These are phyloP conservation scores for Dendrocincla tyrannina DNA, from an alignment of 2,797 vertebrate genomes.

Conservation along the genomic window DNA sequence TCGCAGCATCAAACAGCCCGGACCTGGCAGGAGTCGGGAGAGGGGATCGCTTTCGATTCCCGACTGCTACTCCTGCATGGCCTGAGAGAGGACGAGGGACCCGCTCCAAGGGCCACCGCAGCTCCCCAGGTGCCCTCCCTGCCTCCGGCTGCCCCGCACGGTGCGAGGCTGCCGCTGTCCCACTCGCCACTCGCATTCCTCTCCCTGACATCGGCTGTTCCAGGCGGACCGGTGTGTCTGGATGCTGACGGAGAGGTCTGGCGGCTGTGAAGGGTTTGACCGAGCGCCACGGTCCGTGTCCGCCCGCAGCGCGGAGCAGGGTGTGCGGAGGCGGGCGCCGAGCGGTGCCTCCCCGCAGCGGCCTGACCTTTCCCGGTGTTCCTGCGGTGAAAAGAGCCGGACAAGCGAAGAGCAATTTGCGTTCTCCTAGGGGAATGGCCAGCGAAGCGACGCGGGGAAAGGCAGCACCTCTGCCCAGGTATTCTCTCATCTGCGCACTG, in stretches of 20 bases:
- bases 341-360: neutral
- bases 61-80: neutral
- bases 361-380: neutral
- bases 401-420: neutral
- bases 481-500: neutral
- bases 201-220: accelerated
- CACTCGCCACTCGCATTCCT: neutral
- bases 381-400: neutral
- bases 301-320: neutral
- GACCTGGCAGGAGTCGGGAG: neutral
- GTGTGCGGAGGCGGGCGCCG: neutral
- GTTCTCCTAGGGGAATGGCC: neutral
- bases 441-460: neutral
- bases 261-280: neutral
- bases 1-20: neutral
- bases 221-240: accelerated
- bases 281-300: accelerated
- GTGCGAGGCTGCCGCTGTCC: neutral
- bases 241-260: neutral
- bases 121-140: neutral
- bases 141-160: neutral
- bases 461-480: neutral
- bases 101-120: neutral
- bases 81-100: neutral
- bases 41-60: neutral